phyloP scores from a whole-genome alignment of 1,140 invertebrate genomes.

The Bilobella aurantiaca region DNA sequence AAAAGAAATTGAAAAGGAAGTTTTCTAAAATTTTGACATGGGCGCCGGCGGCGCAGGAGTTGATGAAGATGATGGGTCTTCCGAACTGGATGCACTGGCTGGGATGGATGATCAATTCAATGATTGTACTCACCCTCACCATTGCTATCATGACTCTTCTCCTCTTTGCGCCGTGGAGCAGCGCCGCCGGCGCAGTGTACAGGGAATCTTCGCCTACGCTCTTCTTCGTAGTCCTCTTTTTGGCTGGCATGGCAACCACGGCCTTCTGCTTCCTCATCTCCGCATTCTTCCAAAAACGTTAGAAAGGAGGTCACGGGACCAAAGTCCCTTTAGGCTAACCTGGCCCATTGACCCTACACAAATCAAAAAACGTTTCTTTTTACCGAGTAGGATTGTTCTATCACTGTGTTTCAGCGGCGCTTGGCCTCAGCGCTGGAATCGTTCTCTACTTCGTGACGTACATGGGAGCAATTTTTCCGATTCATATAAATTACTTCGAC shows the following conservation, averaged over 20 bases:
- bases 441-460: too few species aligned
- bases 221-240: slow-evolving; percentile 27
- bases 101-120: slow-evolving; percentile 32
- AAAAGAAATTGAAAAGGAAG: too few species aligned
- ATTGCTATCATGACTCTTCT: slow-evolving; percentile 25
- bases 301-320: slow-evolving; percentile 19
- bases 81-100: slow-evolving; percentile 31
- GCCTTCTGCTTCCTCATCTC: slow-evolving; percentile 19
- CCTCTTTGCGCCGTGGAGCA: slow-evolving; percentile 23
- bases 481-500: too few species aligned
- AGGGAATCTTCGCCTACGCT: slow-evolving; percentile 24
- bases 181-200: slow-evolving; percentile 22
- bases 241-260: slow-evolving; percentile 16
- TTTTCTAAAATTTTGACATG: too few species aligned
- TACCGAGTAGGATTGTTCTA: too few species aligned
- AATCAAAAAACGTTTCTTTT: too few species aligned
- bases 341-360: too few species aligned
- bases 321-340: too few species aligned
- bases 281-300: slow-evolving; percentile 17
- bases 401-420: too few species aligned
- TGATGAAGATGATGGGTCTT: slow-evolving; percentile 24
- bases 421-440: too few species aligned
- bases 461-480: too few species aligned
- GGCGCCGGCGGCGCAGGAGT: too few species aligned
- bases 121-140: slow-evolving; percentile 19